Evolutionary conservation across 2,888 invertebrate species (phyloP).

Genomic region (Campaea margaritaria): DNA sequence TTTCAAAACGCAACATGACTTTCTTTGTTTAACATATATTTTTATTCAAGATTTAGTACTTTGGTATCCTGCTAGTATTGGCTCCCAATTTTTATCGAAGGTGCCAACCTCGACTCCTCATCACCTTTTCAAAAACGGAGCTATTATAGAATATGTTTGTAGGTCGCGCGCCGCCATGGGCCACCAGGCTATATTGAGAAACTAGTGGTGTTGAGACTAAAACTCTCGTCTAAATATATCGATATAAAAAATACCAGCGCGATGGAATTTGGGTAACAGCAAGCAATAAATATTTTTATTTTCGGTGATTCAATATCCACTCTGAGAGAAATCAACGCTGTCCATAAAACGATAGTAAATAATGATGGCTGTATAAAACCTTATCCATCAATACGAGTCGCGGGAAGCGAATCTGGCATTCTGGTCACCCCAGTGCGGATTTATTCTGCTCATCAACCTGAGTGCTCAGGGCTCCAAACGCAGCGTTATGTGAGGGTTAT

Average conservation of each 20-base stretch:
- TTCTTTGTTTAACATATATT: too few species aligned
- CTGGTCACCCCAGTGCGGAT: constrained; percentile 46
- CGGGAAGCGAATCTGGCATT: constrained; percentile 39
- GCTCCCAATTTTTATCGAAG: too few species aligned
- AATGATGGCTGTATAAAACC: constrained; percentile 36
- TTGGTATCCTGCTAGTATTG: too few species aligned
- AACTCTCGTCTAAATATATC: too few species aligned
- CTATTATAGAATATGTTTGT: too few species aligned
- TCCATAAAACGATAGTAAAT: constrained; percentile 33
- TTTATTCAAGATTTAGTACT: too few species aligned
- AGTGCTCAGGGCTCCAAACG: constrained; percentile 57
- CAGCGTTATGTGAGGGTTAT: constrained; percentile 46
- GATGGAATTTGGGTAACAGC: neutral
- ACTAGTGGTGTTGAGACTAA: too few species aligned
- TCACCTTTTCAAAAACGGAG: too few species aligned
- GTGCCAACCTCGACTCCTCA: too few species aligned
- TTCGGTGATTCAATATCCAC: constrained; percentile 5
- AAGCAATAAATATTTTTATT: neutral
- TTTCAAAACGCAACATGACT: too few species aligned
- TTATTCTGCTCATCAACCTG: constrained; percentile 65
- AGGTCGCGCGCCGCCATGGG: too few species aligned
- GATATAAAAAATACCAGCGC: neutral
- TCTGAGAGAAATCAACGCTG: constrained; percentile 8
- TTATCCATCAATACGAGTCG: constrained; percentile 41
- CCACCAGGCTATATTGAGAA: too few species aligned